These are phyloP conservation scores for Heliocidaris tuberculata DNA, from an alignment of 35 echinoderm and acorn worm species.

Conservation along the genomic window DNA sequence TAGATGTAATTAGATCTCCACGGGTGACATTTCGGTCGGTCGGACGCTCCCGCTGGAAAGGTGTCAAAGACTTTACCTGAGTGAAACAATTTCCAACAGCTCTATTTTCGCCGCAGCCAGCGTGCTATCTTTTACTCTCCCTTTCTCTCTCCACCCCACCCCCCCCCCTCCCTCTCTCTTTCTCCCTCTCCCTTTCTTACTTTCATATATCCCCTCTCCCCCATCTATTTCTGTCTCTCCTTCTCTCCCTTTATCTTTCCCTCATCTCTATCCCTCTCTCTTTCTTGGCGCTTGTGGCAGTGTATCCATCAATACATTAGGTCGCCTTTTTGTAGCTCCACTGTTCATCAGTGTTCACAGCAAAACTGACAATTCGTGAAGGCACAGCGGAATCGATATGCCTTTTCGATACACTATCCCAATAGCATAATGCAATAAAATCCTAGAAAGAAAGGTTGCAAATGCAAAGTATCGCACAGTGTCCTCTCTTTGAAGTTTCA, in stretches of 20 bases:
- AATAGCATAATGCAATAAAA: no score
- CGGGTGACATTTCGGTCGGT: neutral
- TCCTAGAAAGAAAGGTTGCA: no score
- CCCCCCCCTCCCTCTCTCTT: neutral
- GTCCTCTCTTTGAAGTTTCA: no score
- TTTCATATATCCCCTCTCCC: no score
- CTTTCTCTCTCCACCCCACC: neutral
- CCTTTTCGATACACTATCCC: no score
- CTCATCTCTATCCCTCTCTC: neutral
- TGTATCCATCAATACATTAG: neutral
- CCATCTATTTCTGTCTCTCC: neutral
- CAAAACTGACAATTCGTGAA: neutral
- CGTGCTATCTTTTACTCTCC: neutral
- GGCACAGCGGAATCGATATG: neutral
- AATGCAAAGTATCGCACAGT: no score
- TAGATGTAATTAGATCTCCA: neutral
- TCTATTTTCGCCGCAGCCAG: neutral
- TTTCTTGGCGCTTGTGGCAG: neutral
- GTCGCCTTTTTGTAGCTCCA: neutral
- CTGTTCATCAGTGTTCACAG: neutral
- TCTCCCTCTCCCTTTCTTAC: neutral
- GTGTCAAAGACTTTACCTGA: neutral
- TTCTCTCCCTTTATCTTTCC: neutral
- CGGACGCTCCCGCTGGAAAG: neutral
- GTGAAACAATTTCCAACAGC: conserved; percentile 2